Conservation (phyloP, 2,797 vertebrate genomes). For the Margarornis squamiger region DNA sequence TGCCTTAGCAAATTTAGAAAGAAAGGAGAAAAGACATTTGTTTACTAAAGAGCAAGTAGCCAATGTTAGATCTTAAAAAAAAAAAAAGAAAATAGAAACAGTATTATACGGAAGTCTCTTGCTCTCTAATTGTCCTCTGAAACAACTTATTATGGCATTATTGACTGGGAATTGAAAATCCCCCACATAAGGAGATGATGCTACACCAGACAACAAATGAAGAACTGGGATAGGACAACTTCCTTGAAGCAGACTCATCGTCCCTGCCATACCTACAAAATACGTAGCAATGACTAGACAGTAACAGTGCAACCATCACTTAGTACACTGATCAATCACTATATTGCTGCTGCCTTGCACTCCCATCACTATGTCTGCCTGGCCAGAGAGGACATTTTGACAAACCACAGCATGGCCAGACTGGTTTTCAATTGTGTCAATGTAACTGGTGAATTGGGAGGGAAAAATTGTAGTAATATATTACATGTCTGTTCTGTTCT, state of each 20-base stretch:
- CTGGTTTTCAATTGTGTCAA: not conserved
- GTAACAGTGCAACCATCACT: not conserved
- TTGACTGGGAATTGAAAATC: not conserved
- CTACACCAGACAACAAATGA: not conserved
- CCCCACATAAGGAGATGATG: not conserved
- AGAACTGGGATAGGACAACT: not conserved
- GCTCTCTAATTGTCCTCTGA: not conserved
- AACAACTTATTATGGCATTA: constrained; percentile 13
- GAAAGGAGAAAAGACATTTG: not conserved
- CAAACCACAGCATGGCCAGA: not conserved
- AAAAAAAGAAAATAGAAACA: not conserved
- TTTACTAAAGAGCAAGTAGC: not conserved
- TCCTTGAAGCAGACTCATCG: constrained; percentile 8
- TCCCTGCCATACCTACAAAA: not conserved
- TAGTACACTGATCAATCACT: not conserved
- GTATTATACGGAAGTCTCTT: not conserved
- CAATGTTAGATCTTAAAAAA: accelerated
- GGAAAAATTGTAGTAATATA: not conserved
- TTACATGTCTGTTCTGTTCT: not conserved
- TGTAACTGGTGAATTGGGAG: not conserved
- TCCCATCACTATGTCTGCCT: not conserved
- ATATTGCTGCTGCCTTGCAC: not conserved
- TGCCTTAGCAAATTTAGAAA: not conserved
- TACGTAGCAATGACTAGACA: not conserved
- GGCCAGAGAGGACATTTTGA: not conserved